Base-by-base conservation (phyloP, 2,888 invertebrate species). In the Malacosoma neustria region DNA sequence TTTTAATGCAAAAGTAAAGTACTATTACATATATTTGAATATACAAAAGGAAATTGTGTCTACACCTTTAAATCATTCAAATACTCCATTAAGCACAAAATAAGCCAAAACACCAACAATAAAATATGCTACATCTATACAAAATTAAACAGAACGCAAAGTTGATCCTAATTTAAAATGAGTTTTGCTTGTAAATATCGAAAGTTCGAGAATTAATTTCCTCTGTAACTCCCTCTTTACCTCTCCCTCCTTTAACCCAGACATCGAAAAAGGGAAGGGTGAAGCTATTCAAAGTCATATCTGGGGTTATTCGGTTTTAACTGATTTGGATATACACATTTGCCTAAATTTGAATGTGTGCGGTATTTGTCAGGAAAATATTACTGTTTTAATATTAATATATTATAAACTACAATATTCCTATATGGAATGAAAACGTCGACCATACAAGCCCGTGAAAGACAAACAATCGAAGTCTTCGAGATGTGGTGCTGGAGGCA, bases 171-270 rank as follows among this genome's bases (percentile, higher is more conserved):
- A 50, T 55, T 63, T 56, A 59, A 58, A 52, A 41, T 37, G 46
- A 51, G 47, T 51, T 57, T 46, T 39, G 45, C 46, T 51, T 63
- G 58, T 62, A 64, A 63, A 64, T 61, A 64, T 66, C 57, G 59
- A 65, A 64, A 70, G 64, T 70, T 70, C 51, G 50, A 59, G 51
- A 57, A 64, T 69, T 62, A 59, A 65, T 69, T 66, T 66, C 67
- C 68, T 55, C 53, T 57, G 38, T 37, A 39, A 36, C 44, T 34
- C 40, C 36, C 40, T 43, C 36, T 22, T 22, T 22, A 22, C 6
- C 22, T 22, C 2, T 22, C 5, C 9, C 22, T 11, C 43, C 39
- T 38, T 29, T 42, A 36, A 36, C 40, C 32, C 38, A 9, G 36
- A 32, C 34, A 33, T 32, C 35, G 35, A 35, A 34, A 31, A 39